Conservation (phyloP, 2,797 vertebrate species). For the Vipera ursinii region DNA sequence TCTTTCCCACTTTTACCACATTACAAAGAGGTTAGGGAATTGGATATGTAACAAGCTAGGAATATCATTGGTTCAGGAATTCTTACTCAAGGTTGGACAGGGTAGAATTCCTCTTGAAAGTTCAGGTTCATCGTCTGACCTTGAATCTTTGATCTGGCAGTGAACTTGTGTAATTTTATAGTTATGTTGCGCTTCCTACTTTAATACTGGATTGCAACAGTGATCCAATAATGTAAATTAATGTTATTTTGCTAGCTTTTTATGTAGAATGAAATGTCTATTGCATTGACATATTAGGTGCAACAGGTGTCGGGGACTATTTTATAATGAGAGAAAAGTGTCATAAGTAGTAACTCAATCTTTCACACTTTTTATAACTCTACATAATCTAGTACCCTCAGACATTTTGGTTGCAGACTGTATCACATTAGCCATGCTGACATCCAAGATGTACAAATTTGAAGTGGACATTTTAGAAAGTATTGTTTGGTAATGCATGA, state of each 20-base stretch:
- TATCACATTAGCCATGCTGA: neutral
- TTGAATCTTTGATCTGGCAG: neutral
- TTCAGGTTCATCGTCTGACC: neutral
- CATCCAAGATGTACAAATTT: neutral
- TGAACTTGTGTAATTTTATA: neutral
- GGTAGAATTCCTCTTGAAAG: neutral
- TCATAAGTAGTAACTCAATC: neutral
- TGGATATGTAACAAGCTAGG: neutral
- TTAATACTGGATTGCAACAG: no score
- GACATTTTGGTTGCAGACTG: neutral
- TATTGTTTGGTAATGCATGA: neutral
- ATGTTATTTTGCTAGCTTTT: no score
- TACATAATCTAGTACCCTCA: neutral
- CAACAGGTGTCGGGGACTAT: neutral
- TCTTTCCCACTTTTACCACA: neutral
- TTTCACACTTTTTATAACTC: neutral
- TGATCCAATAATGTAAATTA: no score
- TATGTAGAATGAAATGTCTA: no score
- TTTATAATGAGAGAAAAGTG: neutral
- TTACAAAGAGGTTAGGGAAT: neutral
- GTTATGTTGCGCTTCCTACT: neutral
- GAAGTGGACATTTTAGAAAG: neutral
- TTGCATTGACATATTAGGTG: neutral
- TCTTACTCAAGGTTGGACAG: neutral
- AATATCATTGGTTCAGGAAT: neutral